These are phyloP conservation scores for Trematomus loennbergii DNA, from an alignment of 2,113 vertebrate genomes.

Conservation along the genomic window DNA sequence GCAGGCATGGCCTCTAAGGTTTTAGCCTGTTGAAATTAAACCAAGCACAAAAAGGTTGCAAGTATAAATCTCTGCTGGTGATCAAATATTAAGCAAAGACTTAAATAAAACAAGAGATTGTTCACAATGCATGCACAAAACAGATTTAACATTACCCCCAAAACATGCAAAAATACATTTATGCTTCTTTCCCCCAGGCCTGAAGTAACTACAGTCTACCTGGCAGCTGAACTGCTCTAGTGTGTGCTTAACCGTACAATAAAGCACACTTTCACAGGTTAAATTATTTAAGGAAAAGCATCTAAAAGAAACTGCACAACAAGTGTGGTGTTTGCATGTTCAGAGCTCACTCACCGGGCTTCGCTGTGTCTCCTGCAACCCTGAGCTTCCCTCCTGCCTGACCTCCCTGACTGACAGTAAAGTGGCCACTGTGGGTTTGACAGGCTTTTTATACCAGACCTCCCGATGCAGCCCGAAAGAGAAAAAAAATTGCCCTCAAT, in stretches of 20 bases:
- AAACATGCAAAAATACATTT: conserved; percentile 20
- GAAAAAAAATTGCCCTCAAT: conserved; percentile 19
- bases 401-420: conserved; percentile 82
- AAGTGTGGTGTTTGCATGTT: conserved; percentile 9
- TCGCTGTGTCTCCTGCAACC: conserved; percentile 58
- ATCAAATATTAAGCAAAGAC: conserved; percentile 4
- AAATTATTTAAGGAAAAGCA: conserved; percentile 6
- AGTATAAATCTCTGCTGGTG: neutral
- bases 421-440: conserved; percentile 83
- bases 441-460: conserved; percentile 78
- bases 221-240: neutral
- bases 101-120: conserved; percentile 26
- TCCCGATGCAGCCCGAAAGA: conserved; percentile 64
- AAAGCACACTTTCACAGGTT: neutral
- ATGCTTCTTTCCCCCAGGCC: conserved; percentile 15
- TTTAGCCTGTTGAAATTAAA: conserved; percentile 36
- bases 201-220: conserved; percentile 19
- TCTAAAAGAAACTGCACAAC: neutral
- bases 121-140: conserved; percentile 19
- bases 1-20: conserved; percentile 2
- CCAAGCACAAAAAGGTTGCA: conserved; percentile 7
- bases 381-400: conserved; percentile 69
- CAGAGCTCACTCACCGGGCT: conserved; percentile 62
- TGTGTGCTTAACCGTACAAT: neutral
- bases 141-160: neutral